A percentile compares a stretch with the other conserved stretches of the same genome.
These are phyloP conservation scores for Ptilorrhoa leucosticta DNA, from an alignment of 2,113 vertebrate species.

Conservation along the genomic window DNA sequence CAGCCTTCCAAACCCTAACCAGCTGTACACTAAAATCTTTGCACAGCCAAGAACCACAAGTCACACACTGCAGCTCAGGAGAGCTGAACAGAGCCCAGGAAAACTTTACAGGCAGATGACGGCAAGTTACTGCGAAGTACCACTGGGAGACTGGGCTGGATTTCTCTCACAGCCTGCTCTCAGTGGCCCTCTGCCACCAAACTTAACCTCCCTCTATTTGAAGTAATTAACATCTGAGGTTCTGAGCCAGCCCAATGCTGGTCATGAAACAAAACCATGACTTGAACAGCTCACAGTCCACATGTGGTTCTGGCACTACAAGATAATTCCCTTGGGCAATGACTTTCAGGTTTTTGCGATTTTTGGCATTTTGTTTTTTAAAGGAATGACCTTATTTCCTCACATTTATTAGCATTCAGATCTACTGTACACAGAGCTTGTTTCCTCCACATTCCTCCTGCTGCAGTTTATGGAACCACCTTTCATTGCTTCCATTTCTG, in stretches of 20 bases:
- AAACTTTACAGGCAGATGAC: background rate
- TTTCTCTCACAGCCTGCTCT: background rate
- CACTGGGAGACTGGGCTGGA: background rate
- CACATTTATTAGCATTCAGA: background rate
- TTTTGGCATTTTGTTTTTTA: background rate
- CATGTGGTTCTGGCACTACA: constrained; percentile 17
- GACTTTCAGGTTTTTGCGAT: constrained; percentile 24
- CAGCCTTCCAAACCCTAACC: constrained; percentile 11
- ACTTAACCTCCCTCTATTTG: background rate
- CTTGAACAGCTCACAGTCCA: background rate
- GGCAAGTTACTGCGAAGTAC: background rate
- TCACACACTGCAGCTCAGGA: background rate
- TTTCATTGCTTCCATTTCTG: background rate
- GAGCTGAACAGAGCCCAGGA: background rate
- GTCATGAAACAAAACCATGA: constrained; percentile 7
- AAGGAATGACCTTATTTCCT: constrained; percentile 2
- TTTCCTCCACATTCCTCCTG: background rate
- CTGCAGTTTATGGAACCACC: background rate
- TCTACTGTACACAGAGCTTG: background rate
- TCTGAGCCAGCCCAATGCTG: background rate
- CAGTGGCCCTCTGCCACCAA: constrained; percentile 4
- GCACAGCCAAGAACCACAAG: background rate
- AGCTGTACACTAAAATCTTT: background rate
- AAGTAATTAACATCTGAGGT: background rate
- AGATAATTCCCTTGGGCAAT: background rate